A percentile compares a stretch with the other conserved stretches of the same genome.
These are phyloP conservation scores for Hippocampus mohnikei DNA, from an alignment of 2,113 vertebrate species.

Conservation along the genomic window DNA sequence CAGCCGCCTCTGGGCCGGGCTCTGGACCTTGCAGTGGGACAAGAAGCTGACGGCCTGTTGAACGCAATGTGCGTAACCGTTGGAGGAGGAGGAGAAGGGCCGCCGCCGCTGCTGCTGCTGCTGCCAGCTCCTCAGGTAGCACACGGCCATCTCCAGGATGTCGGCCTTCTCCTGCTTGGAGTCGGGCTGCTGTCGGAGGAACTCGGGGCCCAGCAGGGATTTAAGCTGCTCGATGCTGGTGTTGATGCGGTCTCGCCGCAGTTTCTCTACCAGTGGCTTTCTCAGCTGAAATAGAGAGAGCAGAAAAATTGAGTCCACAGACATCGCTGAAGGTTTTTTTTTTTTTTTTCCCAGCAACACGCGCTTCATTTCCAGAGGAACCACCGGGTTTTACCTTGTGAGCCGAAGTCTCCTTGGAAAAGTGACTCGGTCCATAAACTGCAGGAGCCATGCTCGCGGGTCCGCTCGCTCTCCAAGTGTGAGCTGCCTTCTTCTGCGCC, in stretches of 20 bases:
- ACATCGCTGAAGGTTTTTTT: neutral
- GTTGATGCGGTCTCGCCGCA: constrained; percentile 74
- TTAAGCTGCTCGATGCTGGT: constrained; percentile 76
- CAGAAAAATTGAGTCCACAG: constrained; percentile 16
- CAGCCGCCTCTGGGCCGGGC: constrained; percentile 54
- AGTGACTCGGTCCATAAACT: constrained; percentile 50
- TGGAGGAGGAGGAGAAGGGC: constrained; percentile 22
- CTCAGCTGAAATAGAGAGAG: constrained; percentile 55
- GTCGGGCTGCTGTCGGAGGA: constrained; percentile 72
- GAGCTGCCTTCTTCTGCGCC: constrained; percentile 53
- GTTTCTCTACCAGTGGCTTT: constrained; percentile 75
- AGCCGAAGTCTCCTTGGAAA: constrained; percentile 59
- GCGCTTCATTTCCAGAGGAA: neutral
- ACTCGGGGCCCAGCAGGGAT: constrained; percentile 68
- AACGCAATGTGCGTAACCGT: constrained; percentile 68
- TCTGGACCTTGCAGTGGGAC: constrained; percentile 55
- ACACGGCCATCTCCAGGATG: constrained; percentile 75
- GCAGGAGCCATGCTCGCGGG: constrained; percentile 69
- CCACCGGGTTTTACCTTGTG: constrained; percentile 68
- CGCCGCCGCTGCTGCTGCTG: constrained; percentile 40
- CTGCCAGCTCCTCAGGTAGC: constrained; percentile 63
- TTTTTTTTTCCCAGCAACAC: neutral
- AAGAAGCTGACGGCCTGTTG: constrained; percentile 71
- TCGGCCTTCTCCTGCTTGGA: constrained; percentile 78
- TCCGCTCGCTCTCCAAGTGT: constrained; percentile 41